These are phyloP conservation scores for Cydia pomonella DNA, from an alignment of 1,140 invertebrate genomes.

Conservation along the genomic window DNA sequence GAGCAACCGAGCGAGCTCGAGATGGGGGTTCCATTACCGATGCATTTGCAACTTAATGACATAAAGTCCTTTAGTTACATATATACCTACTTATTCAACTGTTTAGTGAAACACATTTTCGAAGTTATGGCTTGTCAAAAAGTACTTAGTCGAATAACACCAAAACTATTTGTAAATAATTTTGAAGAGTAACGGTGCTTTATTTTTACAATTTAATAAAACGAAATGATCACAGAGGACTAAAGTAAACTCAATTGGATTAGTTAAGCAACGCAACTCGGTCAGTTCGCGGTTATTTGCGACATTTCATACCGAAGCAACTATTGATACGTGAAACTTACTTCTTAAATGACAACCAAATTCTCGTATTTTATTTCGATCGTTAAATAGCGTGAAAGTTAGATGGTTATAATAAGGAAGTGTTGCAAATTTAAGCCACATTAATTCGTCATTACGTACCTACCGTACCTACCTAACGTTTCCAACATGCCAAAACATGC, in stretches of 20 bases:
- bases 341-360: conserved; percentile 32
- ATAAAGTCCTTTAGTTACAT: too few species aligned
- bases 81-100: too few species aligned
- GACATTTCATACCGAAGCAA: conserved; percentile 24
- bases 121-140: too few species aligned
- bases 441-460: neutral
- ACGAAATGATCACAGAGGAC: neutral
- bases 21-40: too few species aligned
- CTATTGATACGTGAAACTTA: conserved; percentile 22
- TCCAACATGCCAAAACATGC: neutral
- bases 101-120: too few species aligned
- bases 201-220: neutral
- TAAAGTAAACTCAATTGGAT: neutral
- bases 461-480: too few species aligned
- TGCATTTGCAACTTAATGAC: too few species aligned
- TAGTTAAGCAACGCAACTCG: conserved; percentile 28
- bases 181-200: neutral
- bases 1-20: neutral
- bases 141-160: neutral
- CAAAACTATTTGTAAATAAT: neutral
- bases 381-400: neutral
- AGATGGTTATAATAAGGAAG: neutral
- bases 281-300: conserved; percentile 37
- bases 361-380: neutral
- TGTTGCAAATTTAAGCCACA: neutral